Conservation (phyloP, 2,113 vertebrate species). For the Anarhynchus alexandrinus region DNA sequence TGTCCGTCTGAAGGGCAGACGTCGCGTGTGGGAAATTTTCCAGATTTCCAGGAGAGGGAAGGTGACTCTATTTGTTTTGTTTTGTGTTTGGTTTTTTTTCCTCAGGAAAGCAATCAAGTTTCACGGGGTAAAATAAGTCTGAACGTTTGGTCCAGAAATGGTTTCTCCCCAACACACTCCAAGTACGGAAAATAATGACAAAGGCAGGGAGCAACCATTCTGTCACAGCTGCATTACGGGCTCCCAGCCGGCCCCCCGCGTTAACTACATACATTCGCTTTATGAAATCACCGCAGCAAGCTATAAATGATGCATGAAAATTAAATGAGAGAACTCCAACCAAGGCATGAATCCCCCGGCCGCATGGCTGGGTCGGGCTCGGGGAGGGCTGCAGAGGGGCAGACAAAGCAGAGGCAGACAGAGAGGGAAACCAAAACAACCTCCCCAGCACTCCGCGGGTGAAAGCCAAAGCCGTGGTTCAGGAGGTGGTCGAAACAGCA, state of each 20-base stretch:
- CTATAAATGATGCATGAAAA: conserved; percentile 70
- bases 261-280: conserved; percentile 40
- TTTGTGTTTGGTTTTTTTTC: background rate
- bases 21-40: background rate
- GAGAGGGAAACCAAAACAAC: conserved; percentile 32
- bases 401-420: conserved; percentile 40
- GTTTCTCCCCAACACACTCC: conserved; percentile 21
- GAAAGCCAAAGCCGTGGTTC: background rate
- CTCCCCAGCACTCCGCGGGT: background rate
- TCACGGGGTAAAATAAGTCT: background rate
- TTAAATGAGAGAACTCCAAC: conserved; percentile 65
- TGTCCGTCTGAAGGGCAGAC: background rate
- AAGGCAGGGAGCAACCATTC: conserved; percentile 43
- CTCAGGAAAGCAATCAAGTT: background rate
- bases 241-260: background rate
- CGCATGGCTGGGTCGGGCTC: background rate
- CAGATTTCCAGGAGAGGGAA: background rate
- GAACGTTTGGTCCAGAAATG: background rate
- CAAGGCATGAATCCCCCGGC: conserved; percentile 37
- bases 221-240: conserved; percentile 9
- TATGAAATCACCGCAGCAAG: conserved; percentile 48
- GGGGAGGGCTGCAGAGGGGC: background rate
- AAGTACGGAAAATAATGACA: conserved; percentile 42
- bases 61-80: no score
- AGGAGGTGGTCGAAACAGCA: background rate